Evolutionary conservation across 2,797 vertebrate genomes (phyloP), one percentile per base, ranked within the genome.

Genomic region (Perodicticus potto): DNA sequence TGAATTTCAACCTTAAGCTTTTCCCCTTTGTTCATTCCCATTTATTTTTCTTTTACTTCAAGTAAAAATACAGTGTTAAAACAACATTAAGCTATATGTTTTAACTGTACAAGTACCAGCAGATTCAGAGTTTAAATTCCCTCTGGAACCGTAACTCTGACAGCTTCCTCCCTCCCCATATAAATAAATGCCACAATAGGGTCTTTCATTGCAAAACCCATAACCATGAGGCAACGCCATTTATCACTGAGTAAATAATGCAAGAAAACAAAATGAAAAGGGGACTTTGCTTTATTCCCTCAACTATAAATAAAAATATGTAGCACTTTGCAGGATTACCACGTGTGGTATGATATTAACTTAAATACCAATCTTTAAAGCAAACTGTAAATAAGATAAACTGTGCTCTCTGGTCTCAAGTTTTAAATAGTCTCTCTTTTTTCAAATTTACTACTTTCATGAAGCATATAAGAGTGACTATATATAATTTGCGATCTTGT

Each of bases 241-340:
- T 91, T 95, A 94, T 96, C 93, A 97, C 86, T 87, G 89, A 91
- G 92, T 89, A 96, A 97, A 97, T 96, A 96, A 95, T 73, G 67
- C 89, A 97, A 89, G 83, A 95, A 94, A 97, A 96, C 93, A 94
- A 92, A 97, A 94, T 92, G 85, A 96, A 87, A 95, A 67, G 63
- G 92, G 80, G 55, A 95, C 94, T 96, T 93, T 91, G 86, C 91
- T 92, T 95, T 96, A 96, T 67, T 96, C 91, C 74, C 95, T 96
- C 87, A 97, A 96, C 83, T 94, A 97, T 95, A 96, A 96, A 97
- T 97, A 96, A 97, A 97, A 97, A 97, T 87, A 95, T 86, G 86
- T 92, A 96, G 91, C 67, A 93, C 93, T 97, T 49, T 95, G 72
- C 55, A 96, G 92, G 80, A 97, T 94, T 93, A 95, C 83, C 86